A percentile compares a stretch with the other conserved stretches of the same genome.
phyloP scores from a whole-genome alignment of 2,888 invertebrate species.

The Hesperia comma region DNA sequence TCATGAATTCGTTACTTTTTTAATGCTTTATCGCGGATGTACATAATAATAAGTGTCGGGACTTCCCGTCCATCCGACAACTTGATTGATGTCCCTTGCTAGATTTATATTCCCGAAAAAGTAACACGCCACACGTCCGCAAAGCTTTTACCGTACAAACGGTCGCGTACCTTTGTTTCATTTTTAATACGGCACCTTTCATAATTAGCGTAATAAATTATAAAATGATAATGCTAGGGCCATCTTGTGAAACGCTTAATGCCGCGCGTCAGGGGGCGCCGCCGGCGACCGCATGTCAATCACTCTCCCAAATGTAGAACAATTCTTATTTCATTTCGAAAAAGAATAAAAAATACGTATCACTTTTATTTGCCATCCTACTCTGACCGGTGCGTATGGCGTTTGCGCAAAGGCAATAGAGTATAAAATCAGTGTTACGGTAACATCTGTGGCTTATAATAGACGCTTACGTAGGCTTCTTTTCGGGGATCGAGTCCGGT shows the following conservation, averaged over 20 bases:
- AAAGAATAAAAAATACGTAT: constrained; percentile 76
- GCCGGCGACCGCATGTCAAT: constrained; percentile 81
- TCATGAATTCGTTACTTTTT: constrained; percentile 76
- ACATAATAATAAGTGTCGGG: constrained; percentile 77
- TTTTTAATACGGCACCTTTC: constrained; percentile 78
- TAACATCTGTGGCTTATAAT: constrained; percentile 83
- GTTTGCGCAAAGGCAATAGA: constrained; percentile 61
- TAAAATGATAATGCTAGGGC: constrained; percentile 82
- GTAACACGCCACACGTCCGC: constrained; percentile 75
- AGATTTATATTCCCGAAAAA: constrained; percentile 78
- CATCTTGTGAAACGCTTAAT: constrained; percentile 79
- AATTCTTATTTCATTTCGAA: constrained; percentile 82
- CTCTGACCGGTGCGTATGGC: constrained; percentile 50
- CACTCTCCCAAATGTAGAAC: constrained; percentile 81
- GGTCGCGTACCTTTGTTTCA: constrained; percentile 77
- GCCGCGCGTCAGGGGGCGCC: constrained; percentile 75
- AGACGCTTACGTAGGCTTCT: constrained; percentile 83
- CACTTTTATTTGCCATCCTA: constrained; percentile 73
- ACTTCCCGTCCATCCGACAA: constrained; percentile 80
- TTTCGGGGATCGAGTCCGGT: constrained; percentile 82
- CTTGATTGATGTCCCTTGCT: constrained; percentile 81
- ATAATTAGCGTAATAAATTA: constrained; percentile 84
- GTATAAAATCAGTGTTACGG: constrained; percentile 74
- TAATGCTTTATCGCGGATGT: constrained; percentile 78
- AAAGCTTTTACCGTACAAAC: constrained; percentile 71